Base-by-base conservation (phyloP, 2,888 invertebrate species). In the Drosophila yooni region DNA sequence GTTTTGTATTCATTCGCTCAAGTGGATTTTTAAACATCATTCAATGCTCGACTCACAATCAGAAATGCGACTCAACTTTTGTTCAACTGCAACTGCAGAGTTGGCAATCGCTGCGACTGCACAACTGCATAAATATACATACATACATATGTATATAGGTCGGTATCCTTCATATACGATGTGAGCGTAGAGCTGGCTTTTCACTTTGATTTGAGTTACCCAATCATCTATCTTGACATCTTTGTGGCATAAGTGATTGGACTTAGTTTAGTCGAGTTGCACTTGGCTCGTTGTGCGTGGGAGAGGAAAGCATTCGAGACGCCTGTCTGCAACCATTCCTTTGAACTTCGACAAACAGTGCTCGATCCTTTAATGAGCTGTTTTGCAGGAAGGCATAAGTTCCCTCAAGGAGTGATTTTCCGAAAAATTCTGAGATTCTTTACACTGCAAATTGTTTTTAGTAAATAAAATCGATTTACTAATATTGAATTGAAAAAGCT, bases 1-100 rank as follows among this genome's bases (percentile, higher is more conserved):
- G 87, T 88, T 88, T 88, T 88, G 91, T 90, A 76, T 75, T 46
- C 74, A 74, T 86, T 84, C 89, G 84, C 87, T 88, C 89, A 90
- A 88, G 91, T 88, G 90, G 87, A 87, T 87, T 90, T 90, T 88
- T 78, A 86, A 83, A 89, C 85, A 85, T 76, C 75, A 65, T 70
- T 81, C 79, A 64, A 74, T 80, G 76, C 74, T 38, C 69, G n/a
- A 56, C 56, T 15, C 75, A 54, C 79, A 50, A 77, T 64, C 63
- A 36, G n/a, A 68, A 70, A 54, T 70, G 71, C 59, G 40, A 40
- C 58, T 38, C 27, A 38, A 36, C 73, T 61, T 74, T 74, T 68
- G 48, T 53, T 34, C 57, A 53, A 51, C 25, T 43, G 61, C 60
- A 21, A 29, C 51, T 29, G 27, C 25, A 38, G 25, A 52, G 38